phyloP scores from a whole-genome alignment of 2,113 vertebrate genomes.

The Aspiorhynchus laticeps region DNA sequence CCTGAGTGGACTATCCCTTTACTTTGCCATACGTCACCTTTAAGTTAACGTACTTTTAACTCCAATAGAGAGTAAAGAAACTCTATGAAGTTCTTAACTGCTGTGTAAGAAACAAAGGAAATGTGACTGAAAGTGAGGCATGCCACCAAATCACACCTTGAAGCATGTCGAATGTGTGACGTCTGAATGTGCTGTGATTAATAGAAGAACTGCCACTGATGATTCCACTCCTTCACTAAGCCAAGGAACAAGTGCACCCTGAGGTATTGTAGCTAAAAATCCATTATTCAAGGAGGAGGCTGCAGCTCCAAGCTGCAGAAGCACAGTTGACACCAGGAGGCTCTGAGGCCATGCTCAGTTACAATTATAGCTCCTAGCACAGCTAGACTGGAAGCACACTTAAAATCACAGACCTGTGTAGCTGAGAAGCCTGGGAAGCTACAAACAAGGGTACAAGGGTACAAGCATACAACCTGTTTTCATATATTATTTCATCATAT shows the following conservation, averaged over 20 bases:
- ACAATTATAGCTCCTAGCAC: conserved; percentile 66
- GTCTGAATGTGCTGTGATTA: conserved; percentile 65
- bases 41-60: neutral
- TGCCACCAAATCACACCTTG: neutral
- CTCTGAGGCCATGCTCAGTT: conserved; percentile 58
- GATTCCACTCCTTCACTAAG: conserved; percentile 65
- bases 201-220: conserved; percentile 56
- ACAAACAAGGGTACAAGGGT: conserved; percentile 9
- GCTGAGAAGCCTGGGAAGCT: conserved; percentile 26
- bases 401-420: conserved; percentile 32
- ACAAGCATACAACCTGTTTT: neutral
- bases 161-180: conserved; percentile 37
- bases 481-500: conserved; percentile 11
- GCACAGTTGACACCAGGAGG: conserved; percentile 64
- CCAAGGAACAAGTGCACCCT: conserved; percentile 64
- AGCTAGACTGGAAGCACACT: conserved; percentile 47
- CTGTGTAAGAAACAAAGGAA: neutral
- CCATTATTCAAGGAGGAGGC: conserved; percentile 67
- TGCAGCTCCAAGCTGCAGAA: conserved; percentile 60
- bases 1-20: neutral
- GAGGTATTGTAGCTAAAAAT: conserved; percentile 59
- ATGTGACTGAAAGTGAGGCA: neutral
- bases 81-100: neutral
- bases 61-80: neutral
- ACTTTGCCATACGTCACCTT: neutral